Percentiles rank a stretch among this genome's conserved stretches.
phyloP scores from a whole-genome alignment of 2,113 vertebrate species.

The Hypocryptadius cinnamomeus region DNA sequence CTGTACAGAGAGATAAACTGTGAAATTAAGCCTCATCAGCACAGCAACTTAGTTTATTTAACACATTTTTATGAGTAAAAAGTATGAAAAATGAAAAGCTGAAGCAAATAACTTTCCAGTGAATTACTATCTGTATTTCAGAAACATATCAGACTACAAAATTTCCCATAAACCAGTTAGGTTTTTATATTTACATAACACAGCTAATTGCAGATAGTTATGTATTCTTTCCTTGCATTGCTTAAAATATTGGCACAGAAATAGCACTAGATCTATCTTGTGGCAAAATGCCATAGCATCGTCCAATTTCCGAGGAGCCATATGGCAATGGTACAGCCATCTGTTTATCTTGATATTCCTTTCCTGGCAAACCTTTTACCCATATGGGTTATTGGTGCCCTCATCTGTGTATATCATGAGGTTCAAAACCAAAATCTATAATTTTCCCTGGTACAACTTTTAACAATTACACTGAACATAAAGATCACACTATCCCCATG shows the following conservation, averaged over 20 bases:
- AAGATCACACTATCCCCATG: slow-evolving; percentile 42
- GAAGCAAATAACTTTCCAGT: not conserved
- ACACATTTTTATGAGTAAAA: not conserved
- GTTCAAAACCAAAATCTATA: slow-evolving; percentile 41
- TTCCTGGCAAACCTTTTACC: slow-evolving; percentile 68
- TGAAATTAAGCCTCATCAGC: slow-evolving; percentile 25
- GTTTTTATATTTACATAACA: slow-evolving; percentile 35
- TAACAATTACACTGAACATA: slow-evolving; percentile 48
- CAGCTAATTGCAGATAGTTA: slow-evolving; percentile 34
- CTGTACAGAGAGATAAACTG: slow-evolving; percentile 4
- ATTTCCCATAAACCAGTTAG: not conserved
- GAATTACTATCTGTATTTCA: not conserved
- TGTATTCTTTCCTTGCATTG: slow-evolving; percentile 33
- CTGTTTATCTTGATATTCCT: slow-evolving; percentile 70
- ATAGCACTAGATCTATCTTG: slow-evolving; percentile 52
- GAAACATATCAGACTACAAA: not conserved
- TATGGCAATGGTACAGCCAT: slow-evolving; percentile 69
- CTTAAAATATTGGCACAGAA: slow-evolving; percentile 56
- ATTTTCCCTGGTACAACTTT: slow-evolving; percentile 47
- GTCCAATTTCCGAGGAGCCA: slow-evolving; percentile 60
- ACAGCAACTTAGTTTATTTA: slow-evolving; percentile 20
- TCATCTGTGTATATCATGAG: slow-evolving; percentile 64
- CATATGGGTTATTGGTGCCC: slow-evolving; percentile 70
- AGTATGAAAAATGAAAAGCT: not conserved
- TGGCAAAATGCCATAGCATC: slow-evolving; percentile 55